Base-by-base conservation (phyloP, 1,140 invertebrate genomes). In the Drosophila obscura region DNA sequence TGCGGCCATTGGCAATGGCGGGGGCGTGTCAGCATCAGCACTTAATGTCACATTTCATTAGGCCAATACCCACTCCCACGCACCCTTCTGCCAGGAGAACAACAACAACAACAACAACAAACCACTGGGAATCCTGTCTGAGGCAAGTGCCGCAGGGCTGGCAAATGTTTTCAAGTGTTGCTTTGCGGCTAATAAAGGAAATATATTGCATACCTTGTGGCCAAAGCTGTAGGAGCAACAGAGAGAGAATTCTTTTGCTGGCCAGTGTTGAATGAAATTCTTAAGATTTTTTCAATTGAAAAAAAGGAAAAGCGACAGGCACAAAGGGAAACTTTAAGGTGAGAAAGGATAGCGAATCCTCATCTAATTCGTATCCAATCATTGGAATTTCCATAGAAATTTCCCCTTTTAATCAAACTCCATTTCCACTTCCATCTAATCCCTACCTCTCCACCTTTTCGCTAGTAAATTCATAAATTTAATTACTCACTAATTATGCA, bases 401-500 rank as follows among this genome's bases (percentile, higher is more conserved):
- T 26, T 56, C 28, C 52, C 64, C 41, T 65, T 31, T 53, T 64
- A 35, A 63, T 15, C 39, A 44, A 55, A 4, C 51, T 46, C 50
- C 48, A 16, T 1, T 6, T 6, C 26, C 6, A 7, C 16, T 4
- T 6, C 45, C 2, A 31, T 48, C 50, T 58, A 56, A 78, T 35
- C 22, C 1, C 2, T 6, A 19, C 16, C 41, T 2, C 53, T 48
- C 45, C 48, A 55, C 66, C 31, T 35, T 35, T 35, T 35, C 11
- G 9, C 2, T 39, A 13, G 35, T 55, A 65, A 72, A 67, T 49
- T 62, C 49, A 46, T 45, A 83, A 88, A 88, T 77, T 74, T 63
- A 89, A 88, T 88, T 88, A 88, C 80, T 77, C 61, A 73, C 69
- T 88, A 89, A 89, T 89, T 89, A 89, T 72, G 73, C 85, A 75